Evolutionary conservation across 2,888 invertebrate species (phyloP).

Genomic region (Drosophila neonasuta): DNA sequence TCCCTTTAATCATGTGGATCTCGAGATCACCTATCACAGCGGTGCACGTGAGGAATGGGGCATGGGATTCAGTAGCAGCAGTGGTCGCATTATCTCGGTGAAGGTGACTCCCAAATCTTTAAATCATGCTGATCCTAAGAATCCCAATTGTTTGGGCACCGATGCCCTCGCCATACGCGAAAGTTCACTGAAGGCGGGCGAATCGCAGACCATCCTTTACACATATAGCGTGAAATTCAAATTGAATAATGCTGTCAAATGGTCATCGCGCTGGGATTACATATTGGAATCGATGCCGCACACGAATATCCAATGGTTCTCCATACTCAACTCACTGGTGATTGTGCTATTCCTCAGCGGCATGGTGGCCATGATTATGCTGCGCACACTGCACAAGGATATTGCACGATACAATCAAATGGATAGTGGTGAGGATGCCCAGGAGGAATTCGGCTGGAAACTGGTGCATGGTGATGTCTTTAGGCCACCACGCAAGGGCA

Average conservation of each 20-base stretch:
- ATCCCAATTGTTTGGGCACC: conserved; percentile 83
- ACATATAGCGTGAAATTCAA: conserved; percentile 93
- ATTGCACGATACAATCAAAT: conserved; percentile 99
- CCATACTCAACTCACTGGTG: conserved; percentile 97
- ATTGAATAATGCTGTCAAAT: conserved; percentile 92
- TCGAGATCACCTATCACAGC: conserved; percentile 96
- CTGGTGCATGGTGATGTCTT: conserved; percentile 99
- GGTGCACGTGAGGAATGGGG: conserved; percentile 95
- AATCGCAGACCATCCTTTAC: conserved; percentile 88
- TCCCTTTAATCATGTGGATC: conserved; percentile 97
- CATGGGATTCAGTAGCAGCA: conserved; percentile 88
- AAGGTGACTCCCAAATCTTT: conserved; percentile 87
- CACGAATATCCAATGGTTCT: conserved; percentile 99
- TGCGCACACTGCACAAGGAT: conserved; percentile 98
- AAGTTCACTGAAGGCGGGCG: conserved; percentile 83
- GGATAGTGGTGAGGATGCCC: conserved; percentile 93
- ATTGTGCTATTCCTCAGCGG: conserved; percentile 98
- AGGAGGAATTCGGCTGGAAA: conserved; percentile 96
- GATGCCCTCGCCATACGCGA: conserved; percentile 88
- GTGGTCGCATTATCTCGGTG: conserved; percentile 93
- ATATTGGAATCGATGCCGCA: conserved; percentile 99
- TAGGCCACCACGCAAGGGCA: conserved; percentile 96
- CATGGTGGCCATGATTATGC: conserved; percentile 99
- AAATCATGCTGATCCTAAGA: conserved; percentile 83
- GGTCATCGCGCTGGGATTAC: conserved; percentile 99